phyloP scores from a whole-genome alignment of 2,888 invertebrate genomes.

The Ceramica pisi region DNA sequence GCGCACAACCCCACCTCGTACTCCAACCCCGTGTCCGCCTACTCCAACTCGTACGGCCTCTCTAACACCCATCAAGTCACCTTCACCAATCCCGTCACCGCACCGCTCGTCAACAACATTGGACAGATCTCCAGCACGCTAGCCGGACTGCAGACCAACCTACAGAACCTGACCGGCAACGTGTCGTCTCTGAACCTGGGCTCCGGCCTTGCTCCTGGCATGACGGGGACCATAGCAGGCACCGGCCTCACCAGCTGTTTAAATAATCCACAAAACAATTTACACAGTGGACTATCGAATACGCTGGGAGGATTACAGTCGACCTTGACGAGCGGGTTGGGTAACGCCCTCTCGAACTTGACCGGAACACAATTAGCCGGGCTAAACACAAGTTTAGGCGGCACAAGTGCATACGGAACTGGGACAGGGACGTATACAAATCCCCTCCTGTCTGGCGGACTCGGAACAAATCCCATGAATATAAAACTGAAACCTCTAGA shows the following conservation, averaged over 20 bases:
- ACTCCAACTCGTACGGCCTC: conserved; percentile 86
- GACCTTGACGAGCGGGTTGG: conserved; percentile 83
- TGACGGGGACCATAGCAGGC: conserved; percentile 89
- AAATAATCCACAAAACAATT: conserved; percentile 85
- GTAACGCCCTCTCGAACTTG: conserved; percentile 84
- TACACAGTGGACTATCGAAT: conserved; percentile 84
- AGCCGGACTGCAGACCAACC: conserved; percentile 87
- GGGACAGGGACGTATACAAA: conserved; percentile 92
- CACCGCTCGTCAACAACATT: conserved; percentile 88
- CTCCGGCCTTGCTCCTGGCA: conserved; percentile 83
- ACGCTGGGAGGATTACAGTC: conserved; percentile 86
- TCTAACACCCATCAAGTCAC: conserved; percentile 89
- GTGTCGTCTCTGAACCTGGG: conserved; percentile 86
- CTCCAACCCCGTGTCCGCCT: conserved; percentile 89
- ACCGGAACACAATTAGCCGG: conserved; percentile 85
- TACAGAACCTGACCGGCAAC: conserved; percentile 86
- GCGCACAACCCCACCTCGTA: conserved; percentile 89
- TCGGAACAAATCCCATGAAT: conserved; percentile 91
- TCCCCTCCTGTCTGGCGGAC: conserved; percentile 91
- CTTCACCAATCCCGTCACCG: conserved; percentile 88
- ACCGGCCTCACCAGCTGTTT: conserved; percentile 85
- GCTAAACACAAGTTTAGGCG: conserved; percentile 84
- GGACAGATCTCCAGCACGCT: conserved; percentile 88
- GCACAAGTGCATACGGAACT: conserved; percentile 82
- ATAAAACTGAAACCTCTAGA: conserved; percentile 94